Percentiles rank a stretch among this genome's conserved stretches.
Conservation (phyloP, 2,797 vertebrate species). For the Morelia viridis region DNA sequence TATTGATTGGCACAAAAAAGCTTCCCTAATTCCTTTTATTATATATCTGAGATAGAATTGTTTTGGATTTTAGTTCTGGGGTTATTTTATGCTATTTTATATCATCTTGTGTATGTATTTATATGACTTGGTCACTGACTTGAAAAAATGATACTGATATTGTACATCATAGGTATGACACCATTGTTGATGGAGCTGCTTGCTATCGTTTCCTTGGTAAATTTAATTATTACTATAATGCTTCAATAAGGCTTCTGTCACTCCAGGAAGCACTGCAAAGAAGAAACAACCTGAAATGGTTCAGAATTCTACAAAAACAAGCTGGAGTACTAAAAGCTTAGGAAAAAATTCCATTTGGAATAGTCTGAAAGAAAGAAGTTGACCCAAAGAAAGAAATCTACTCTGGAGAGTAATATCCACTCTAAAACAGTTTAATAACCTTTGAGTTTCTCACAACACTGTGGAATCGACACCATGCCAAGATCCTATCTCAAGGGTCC, state of each 20-base stretch:
- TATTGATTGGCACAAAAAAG: not conserved
- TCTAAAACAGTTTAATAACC: not conserved
- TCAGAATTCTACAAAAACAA: not conserved
- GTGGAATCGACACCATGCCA: not conserved
- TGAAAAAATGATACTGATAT: not conserved
- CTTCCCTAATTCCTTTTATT: not conserved
- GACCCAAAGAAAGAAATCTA: not conserved
- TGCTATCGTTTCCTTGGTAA: not conserved
- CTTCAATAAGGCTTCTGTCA: not conserved
- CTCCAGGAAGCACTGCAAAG: not conserved
- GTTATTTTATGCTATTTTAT: not conserved
- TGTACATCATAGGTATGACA: not conserved
- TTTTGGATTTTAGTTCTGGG: not conserved
- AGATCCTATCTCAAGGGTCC: not conserved
- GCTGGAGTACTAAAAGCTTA: not conserved
- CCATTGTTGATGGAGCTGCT: not conserved
- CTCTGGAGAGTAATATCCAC: not conserved
- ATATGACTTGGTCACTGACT: not conserved
- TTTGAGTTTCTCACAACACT: not conserved
- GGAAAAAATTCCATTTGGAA: not conserved
- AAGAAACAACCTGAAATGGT: not conserved
- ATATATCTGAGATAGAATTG: not conserved
- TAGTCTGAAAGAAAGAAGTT: not conserved
- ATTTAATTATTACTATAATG: not conserved
- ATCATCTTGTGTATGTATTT: not conserved